Evolutionary conservation across 2,888 invertebrate species (phyloP).

Genomic region (Mylabris sibirica): DNA sequence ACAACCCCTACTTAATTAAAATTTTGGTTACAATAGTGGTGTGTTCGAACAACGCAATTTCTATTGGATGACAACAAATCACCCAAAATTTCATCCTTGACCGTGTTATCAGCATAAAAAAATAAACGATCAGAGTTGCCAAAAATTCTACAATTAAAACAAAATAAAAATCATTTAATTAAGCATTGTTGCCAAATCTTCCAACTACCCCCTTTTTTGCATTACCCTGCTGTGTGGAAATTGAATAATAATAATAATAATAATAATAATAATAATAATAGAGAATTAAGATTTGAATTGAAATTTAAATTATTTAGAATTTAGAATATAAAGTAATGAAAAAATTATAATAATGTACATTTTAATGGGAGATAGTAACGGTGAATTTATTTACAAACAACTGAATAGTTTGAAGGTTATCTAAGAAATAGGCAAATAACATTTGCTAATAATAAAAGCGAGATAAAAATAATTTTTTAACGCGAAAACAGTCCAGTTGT

Average conservation of each 20-base stretch:
- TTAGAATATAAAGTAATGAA: no score
- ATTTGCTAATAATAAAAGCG: conserved; percentile 48
- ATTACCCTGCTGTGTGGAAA: no score
- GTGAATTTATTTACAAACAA: conserved; percentile 37
- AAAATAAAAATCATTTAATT: not conserved
- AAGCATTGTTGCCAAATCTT: no score
- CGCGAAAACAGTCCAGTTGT: not conserved
- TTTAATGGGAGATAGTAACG: conserved; percentile 25
- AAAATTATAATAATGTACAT: no score
- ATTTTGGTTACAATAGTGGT: no score
- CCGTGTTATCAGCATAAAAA: not conserved
- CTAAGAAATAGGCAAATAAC: conserved; percentile 49
- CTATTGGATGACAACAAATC: not conserved
- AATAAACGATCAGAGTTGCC: not conserved
- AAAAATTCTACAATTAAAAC: not conserved
- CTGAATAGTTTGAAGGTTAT: conserved; percentile 40
- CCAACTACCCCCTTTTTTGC: no score
- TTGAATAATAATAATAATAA: no score
- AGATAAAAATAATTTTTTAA: conserved; percentile 42
- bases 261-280: no score
- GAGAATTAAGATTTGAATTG: no score
- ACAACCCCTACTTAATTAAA: not conserved
- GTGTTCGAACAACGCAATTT: not conserved
- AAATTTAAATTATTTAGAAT: no score
- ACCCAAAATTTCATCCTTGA: not conserved